phyloP scores from a whole-genome alignment of 2,888 invertebrate species.

The Aleiodes leptofemur region DNA sequence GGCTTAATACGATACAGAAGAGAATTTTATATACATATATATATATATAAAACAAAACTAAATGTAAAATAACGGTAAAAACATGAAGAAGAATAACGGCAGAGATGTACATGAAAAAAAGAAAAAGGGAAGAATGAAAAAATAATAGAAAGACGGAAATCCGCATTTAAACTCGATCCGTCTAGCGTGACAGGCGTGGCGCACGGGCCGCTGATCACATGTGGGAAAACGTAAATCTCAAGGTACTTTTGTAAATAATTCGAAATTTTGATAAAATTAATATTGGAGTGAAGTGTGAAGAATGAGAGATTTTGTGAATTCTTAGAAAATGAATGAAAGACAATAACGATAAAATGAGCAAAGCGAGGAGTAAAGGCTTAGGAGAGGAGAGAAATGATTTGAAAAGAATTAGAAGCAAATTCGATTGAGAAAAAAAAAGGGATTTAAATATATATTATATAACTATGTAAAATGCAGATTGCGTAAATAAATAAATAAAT shows the following conservation, averaged over 20 bases:
- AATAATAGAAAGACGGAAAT: constrained; percentile 53
- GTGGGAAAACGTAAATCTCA: constrained; percentile 47
- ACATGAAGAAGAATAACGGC: constrained; percentile 50
- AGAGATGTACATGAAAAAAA: constrained; percentile 25
- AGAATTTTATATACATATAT: constrained; percentile 27
- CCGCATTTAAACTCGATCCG: constrained; percentile 55
- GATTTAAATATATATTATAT: too few relatives aligned
- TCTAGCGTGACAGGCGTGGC: constrained; percentile 56
- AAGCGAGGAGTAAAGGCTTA: too few relatives aligned
- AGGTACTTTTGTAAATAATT: constrained; percentile 20
- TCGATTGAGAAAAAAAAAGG: too few relatives aligned
- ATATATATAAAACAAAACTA: constrained; percentile 39
- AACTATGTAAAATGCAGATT: too few relatives aligned
- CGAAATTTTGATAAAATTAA: too few relatives aligned
- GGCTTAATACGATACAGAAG: constrained; percentile 34
- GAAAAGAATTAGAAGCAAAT: too few relatives aligned
- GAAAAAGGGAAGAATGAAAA: constrained; percentile 37
- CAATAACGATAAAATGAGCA: too few relatives aligned
- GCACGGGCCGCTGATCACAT: constrained; percentile 55
- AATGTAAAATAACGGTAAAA: constrained; percentile 55
- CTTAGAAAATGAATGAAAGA: too few relatives aligned
- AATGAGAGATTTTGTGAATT: too few relatives aligned
- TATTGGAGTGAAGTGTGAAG: too few relatives aligned
- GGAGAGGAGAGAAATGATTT: too few relatives aligned
- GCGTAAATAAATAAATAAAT: too few relatives aligned